phyloP scores from a whole-genome alignment of 2,888 invertebrate genomes.

The Hirtodrosophila histrioides region DNA sequence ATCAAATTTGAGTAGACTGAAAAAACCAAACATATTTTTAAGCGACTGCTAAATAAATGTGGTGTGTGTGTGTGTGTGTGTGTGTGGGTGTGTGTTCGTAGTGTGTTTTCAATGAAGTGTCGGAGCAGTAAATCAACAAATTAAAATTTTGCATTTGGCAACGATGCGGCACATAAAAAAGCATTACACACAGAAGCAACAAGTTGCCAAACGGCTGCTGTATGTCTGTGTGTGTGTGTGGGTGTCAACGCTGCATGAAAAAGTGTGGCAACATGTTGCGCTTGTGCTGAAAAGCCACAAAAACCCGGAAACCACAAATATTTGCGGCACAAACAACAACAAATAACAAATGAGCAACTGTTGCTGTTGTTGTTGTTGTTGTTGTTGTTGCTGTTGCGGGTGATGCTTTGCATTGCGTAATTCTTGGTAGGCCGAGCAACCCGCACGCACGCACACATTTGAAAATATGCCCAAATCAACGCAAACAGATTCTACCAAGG shows the following conservation, averaged over 20 bases:
- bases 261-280: constrained; percentile 68
- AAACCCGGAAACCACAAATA: constrained; percentile 79
- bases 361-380: constrained; percentile 5
- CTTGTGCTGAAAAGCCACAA: constrained; percentile 60
- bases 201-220: constrained; percentile 39
- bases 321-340: constrained; percentile 63
- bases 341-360: constrained; percentile 37
- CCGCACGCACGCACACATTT: constrained; percentile 68
- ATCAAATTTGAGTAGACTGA: constrained; percentile 37
- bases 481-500: constrained; percentile 79
- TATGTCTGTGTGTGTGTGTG: constrained; percentile 24
- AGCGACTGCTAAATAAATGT: constrained; percentile 46
- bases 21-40: constrained; percentile 42
- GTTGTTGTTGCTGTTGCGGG: constrained; percentile 8
- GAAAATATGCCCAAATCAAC: constrained; percentile 81
- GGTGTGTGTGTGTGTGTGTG: constrained; percentile 27
- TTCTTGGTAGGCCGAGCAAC: constrained; percentile 44
- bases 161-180: constrained; percentile 23
- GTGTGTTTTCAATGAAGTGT: constrained; percentile 45
- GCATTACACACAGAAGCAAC: constrained; percentile 42
- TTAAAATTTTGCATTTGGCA: constrained; percentile 61
- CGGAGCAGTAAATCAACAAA: constrained; percentile 68
- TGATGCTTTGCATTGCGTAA: constrained; percentile 54
- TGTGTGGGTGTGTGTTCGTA: constrained; percentile 19
- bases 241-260: constrained; percentile 42